A percentile compares a stretch with the other conserved stretches of the same genome.
Evolutionary conservation across 2,797 vertebrate species (phyloP).

Genomic region (Gambusia yucatana): DNA sequence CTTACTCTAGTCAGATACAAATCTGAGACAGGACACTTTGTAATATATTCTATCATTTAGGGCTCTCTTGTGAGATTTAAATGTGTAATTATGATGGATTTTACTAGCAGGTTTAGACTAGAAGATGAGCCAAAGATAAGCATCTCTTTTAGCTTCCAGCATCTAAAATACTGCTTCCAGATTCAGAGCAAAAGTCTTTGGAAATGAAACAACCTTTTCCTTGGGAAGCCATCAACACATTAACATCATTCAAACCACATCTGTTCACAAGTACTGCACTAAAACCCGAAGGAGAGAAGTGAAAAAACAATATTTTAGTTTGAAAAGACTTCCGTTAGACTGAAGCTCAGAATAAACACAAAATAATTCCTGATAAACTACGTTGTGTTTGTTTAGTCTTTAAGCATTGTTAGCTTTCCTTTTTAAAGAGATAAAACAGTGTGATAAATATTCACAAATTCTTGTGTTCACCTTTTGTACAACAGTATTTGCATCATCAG

Average conservation of each 20-base stretch:
- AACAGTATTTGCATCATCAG: not conserved
- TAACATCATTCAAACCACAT: not conserved
- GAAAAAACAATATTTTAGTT: not conserved
- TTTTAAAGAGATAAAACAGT: not conserved
- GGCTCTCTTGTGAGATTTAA: not conserved
- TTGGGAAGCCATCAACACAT: not conserved
- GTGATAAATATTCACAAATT: not conserved
- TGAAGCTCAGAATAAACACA: not conserved
- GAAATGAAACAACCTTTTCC: not conserved
- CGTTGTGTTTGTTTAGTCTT: not conserved
- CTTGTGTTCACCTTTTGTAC: not conserved
- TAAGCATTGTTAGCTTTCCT: not conserved
- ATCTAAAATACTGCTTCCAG: not conserved
- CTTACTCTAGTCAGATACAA: not conserved
- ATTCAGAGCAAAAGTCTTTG: not conserved
- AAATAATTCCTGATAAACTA: not conserved
- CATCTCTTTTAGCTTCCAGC: not conserved
- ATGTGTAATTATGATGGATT: not conserved
- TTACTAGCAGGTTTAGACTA: conserved; percentile 1
- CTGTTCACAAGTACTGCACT: not conserved
- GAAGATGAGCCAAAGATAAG: not conserved
- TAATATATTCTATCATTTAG: not conserved
- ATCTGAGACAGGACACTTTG: not conserved
- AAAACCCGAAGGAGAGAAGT: not conserved
- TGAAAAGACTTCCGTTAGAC: not conserved